A percentile compares a stretch with the other conserved stretches of the same genome.
These are phyloP conservation scores for Himantopus leucocephalus DNA, from an alignment of 2,113 vertebrate species.

Conservation along the genomic window DNA sequence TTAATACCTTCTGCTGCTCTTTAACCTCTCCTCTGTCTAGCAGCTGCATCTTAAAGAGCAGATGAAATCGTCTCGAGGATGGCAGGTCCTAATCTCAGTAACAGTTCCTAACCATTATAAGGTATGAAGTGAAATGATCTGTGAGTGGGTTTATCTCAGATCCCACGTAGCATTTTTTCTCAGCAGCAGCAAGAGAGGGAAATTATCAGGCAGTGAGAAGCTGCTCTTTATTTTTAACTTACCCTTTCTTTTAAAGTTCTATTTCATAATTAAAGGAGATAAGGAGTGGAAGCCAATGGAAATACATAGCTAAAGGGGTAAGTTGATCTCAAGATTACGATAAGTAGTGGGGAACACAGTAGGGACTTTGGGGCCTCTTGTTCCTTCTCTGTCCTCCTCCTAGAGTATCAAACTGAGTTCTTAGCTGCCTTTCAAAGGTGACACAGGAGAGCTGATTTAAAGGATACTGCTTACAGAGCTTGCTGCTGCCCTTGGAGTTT, in stretches of 20 bases:
- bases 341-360: background rate
- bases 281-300: background rate
- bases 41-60: constrained; percentile 17
- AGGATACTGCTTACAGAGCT: background rate
- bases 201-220: constrained; percentile 31
- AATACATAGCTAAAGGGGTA: background rate
- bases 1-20: constrained; percentile 21
- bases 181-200: constrained; percentile 30
- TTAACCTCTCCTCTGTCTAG: constrained; percentile 32
- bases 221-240: constrained; percentile 65
- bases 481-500: background rate
- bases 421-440: background rate
- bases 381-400: background rate
- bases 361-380: background rate
- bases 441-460: background rate
- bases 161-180: constrained; percentile 47
- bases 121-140: constrained; percentile 38
- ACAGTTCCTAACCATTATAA: constrained; percentile 29
- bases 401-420: background rate
- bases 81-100: constrained; percentile 45
- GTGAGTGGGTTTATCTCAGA: constrained; percentile 57
- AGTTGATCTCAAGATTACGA: background rate
- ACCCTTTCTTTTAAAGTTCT: constrained; percentile 42
- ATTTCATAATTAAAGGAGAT: constrained; percentile 29
- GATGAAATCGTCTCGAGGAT: background rate